Evolutionary conservation across 2,888 invertebrate species (phyloP).

Genomic region (Calameuta idolon): DNA sequence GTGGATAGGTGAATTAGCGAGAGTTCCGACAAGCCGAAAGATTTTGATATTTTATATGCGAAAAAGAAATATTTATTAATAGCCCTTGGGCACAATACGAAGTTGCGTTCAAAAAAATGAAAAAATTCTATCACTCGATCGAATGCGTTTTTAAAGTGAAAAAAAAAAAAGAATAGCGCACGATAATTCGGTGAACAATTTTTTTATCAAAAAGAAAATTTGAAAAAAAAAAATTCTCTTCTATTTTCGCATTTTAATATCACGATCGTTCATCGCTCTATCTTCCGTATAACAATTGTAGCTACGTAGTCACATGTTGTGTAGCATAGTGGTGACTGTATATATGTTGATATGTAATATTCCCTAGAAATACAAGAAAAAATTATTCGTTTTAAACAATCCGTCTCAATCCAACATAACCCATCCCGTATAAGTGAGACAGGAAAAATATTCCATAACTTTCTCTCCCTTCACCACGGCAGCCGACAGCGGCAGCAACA

Average conservation of each 20-base stretch:
- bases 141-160: background rate
- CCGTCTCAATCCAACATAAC: background rate
- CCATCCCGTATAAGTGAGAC: background rate
- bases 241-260: background rate
- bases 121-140: background rate
- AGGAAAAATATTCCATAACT: slow-evolving; percentile 2
- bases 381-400: slow-evolving; percentile 42
- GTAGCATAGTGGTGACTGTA: slow-evolving; percentile 62
- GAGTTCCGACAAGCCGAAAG: background rate
- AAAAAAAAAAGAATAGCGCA: no score
- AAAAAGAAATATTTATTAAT: background rate
- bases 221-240: background rate
- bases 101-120: background rate
- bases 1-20: background rate
- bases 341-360: slow-evolving; percentile 67
- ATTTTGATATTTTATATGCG: background rate
- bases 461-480: slow-evolving; percentile 3
- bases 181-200: no score
- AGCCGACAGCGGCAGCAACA: background rate
- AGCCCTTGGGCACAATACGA: background rate
- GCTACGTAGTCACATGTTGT: slow-evolving; percentile 49
- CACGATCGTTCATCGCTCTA: background rate
- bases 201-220: background rate
- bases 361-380: slow-evolving; percentile 53
- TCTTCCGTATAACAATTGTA: background rate